Base-by-base conservation (phyloP, 2,113 vertebrate genomes). In the Heterotis niloticus region DNA sequence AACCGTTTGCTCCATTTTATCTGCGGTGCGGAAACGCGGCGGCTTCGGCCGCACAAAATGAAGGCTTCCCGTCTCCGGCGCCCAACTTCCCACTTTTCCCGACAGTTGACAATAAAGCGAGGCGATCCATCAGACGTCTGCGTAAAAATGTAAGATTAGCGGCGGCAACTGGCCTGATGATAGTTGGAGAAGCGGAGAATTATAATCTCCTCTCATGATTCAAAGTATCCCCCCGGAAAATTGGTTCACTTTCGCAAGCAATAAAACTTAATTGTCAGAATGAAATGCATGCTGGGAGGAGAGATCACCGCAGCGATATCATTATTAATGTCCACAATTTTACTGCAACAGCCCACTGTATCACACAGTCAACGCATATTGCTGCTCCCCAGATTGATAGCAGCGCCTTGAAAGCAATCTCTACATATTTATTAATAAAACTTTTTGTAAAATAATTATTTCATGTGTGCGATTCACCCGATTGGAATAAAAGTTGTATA, bases 201-300 rank as follows among this genome's bases (percentile, higher is more conserved):
- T 87, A 88, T 89, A 88, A 86, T 82, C 84, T 89, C 88, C 88
- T 85, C 88, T 91, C 88, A 85, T 81, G 85, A 84, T 85, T 83
- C 72, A 65, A 64, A 66, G 51, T n/a, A 26, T 85, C 85, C 87
- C 84, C 64, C 81, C 73, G 83, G 89, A 88, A 82, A 74, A 84
- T 18, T 78, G 77, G 56, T 81, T 84, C 86, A 87, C 78, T 88
- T 86, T 84, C 86, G 80, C 81, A 80, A 71, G 78, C 86, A 82
- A 81, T 91, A 89, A 91, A 91, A 92, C 86, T 87, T 88, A 88
- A 90, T 88, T 90, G 87, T 90, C 83, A 86, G 89, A 90, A 90
- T 90, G n/a, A 86, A 82, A 84, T 29, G 69, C 90, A 91, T 56
- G 86, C 90, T 89, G 69, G 60, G 90, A 76, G 86, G 89, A 88